phyloP scores from a whole-genome alignment of 2,113 vertebrate genomes.

The Phalacrocorax carbo region DNA sequence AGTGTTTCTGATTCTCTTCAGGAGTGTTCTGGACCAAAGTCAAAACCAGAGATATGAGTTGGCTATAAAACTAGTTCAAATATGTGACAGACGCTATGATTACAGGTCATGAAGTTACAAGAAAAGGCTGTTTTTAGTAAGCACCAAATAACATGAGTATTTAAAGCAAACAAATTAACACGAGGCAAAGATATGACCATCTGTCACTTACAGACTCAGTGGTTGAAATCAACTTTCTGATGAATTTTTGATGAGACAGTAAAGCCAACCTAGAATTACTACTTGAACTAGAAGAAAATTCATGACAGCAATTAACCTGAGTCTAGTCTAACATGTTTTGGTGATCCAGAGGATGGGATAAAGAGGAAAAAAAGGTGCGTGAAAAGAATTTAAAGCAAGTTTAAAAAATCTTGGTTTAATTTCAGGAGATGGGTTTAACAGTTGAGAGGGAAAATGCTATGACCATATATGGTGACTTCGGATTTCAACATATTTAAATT shows the following conservation, averaged over 20 bases:
- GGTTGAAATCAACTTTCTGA: background rate
- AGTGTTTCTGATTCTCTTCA: background rate
- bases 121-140: background rate
- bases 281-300: background rate
- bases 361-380: background rate
- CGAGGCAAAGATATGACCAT: background rate
- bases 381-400: background rate
- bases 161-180: background rate
- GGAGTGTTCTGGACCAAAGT: background rate
- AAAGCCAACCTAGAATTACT: background rate
- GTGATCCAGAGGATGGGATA: background rate
- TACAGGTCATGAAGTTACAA: background rate
- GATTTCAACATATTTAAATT: background rate
- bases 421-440: background rate
- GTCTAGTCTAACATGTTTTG: background rate
- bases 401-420: background rate
- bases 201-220: background rate
- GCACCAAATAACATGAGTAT: background rate
- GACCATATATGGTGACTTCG: background rate
- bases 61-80: background rate
- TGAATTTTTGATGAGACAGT: background rate
- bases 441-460: background rate
- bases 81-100: background rate
- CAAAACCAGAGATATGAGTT: background rate
- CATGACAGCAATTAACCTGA: background rate